phyloP scores from a whole-genome alignment of 92 coral and sea anemone genomes.

The Porites rus region DNA sequence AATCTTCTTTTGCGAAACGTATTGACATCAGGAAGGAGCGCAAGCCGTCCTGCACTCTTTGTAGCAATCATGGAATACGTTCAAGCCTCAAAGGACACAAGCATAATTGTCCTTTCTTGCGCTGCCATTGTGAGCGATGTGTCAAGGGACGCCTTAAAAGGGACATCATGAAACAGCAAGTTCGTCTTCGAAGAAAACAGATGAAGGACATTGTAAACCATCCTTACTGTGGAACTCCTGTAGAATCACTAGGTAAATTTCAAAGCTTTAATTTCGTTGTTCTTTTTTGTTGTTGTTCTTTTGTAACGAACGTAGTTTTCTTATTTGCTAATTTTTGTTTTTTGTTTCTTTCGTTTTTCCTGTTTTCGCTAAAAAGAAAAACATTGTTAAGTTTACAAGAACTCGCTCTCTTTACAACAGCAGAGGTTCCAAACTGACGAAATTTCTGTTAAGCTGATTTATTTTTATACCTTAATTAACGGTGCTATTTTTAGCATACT shows the following conservation, averaged over 20 bases:
- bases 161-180: conserved; percentile 83
- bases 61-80: conserved; percentile 77
- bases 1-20: conserved; percentile 19
- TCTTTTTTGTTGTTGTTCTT: neutral
- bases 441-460: too few relatives aligned
- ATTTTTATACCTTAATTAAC: neutral
- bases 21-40: conserved; percentile 24
- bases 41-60: conserved; percentile 76
- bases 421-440: too few relatives aligned
- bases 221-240: neutral
- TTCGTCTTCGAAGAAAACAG: conserved; percentile 81
- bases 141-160: conserved; percentile 71
- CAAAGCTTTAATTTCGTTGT: neutral
- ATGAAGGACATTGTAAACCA: conserved; percentile 68
- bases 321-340: neutral
- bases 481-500: neutral
- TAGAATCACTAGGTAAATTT: conserved; percentile 26
- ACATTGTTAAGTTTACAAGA: too few relatives aligned
- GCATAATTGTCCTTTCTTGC: conserved; percentile 62
- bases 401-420: too few relatives aligned
- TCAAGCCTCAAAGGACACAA: conserved; percentile 80
- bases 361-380: too few relatives aligned
- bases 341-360: too few relatives aligned
- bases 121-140: conserved; percentile 72
- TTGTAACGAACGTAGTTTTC: neutral